Evolutionary conservation across 1,140 invertebrate genomes (phyloP).

Genomic region (Lucilia sericata): DNA sequence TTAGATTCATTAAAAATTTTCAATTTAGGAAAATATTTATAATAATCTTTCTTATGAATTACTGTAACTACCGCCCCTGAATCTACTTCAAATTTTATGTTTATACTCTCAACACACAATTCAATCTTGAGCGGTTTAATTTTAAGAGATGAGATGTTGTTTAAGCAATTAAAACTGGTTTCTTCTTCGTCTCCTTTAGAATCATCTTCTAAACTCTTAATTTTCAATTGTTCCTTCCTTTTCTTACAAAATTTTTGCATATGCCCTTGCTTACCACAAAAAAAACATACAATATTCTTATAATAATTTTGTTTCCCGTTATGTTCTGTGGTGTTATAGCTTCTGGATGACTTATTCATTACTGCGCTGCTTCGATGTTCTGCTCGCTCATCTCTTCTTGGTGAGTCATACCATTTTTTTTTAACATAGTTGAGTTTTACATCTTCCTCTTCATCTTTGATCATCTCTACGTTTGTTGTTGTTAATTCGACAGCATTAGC

Average conservation of each 20-base stretch:
- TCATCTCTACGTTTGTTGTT: neutral
- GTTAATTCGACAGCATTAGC: neutral
- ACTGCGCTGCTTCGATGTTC: neutral
- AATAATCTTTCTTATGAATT: neutral
- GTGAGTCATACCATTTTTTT: neutral
- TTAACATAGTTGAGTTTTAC: neutral
- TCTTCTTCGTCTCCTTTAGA: neutral
- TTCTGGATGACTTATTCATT: neutral
- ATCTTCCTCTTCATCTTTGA: neutral
- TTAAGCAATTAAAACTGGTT: neutral
- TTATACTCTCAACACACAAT: neutral
- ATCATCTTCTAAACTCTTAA: neutral
- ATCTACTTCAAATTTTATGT: neutral
- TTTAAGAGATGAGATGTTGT: neutral
- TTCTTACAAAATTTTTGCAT: constrained; percentile 1
- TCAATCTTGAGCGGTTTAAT: neutral
- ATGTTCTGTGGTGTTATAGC: neutral
- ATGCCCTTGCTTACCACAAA: neutral
- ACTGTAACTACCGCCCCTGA: neutral
- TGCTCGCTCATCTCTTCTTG: neutral
- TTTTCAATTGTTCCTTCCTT: neutral
- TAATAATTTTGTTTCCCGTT: neutral
- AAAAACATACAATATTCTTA: neutral
- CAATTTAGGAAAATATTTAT: neutral
- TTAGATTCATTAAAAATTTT: neutral